Base-by-base conservation (phyloP, 2,113 vertebrate genomes). In the Verasper variegatus region DNA sequence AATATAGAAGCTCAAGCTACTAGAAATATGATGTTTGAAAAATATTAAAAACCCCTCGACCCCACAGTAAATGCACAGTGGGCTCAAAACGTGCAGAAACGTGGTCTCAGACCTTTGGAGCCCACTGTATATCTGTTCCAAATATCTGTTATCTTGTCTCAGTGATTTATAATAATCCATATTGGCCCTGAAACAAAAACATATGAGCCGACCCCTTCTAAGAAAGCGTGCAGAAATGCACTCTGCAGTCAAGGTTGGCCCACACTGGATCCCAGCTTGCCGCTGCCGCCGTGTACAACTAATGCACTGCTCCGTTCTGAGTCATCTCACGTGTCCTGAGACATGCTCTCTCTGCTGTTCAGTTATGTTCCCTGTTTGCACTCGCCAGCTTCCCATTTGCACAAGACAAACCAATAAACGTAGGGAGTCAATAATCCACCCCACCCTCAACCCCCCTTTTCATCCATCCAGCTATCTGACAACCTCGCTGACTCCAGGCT, bases 401-500 rank as follows among this genome's bases (percentile, higher is more conserved):
- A 61, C 60, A 62, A 80, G 73, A 63, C 79, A 73, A 57, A 83
- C 74, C 75, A 57, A 82, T 78, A 68, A 88, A 74, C 2, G 12
- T 1, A 35, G 42, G 9, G 62, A 72, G 86, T 63, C 84, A 76
- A 85, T 80, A 82, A 83, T 1, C 21, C 62, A 13, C 15, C 62
- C n/a, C 21, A 13, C 14, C 21, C 62, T 13, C 21, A 21, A 10
- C 21, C 21, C 37, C 6, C 56, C 40, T 47, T 47, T 70, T 68
- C 68, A 73, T 49, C 60, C 11, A 14, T 27, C 37, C 69, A 56
- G 72, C 40, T 68, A 6, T 74, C 74, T 27, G 23, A 71, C 24
- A 61, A 79, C 87, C 90, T 71, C 67, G 3, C 49, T 73, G 84
- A 83, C 86, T 80, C 63, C 67, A 2, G 55, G 49, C 82, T 68